Evolutionary conservation across 1,140 invertebrate genomes (phyloP).

Genomic region (Argopecten irradians): DNA sequence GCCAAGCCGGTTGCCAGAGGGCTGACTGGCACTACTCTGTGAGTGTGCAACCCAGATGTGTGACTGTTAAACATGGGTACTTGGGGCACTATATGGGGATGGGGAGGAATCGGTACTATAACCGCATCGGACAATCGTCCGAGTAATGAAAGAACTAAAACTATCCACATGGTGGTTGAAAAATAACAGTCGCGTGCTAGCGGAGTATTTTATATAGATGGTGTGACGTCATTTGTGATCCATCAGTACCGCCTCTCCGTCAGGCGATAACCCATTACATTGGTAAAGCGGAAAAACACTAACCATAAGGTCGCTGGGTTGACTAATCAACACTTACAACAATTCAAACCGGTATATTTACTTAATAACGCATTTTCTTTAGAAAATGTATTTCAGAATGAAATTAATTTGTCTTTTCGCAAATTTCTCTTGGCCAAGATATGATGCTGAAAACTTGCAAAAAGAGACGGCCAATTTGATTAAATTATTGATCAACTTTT

Average conservation of each 20-base stretch:
- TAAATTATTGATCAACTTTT: too few species aligned
- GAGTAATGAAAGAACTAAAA: background rate
- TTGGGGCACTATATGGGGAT: background rate
- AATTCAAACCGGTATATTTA: too few species aligned
- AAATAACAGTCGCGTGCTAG: background rate
- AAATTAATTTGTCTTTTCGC: too few species aligned
- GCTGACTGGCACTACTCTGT: background rate
- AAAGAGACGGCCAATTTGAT: too few species aligned
- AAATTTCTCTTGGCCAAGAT: too few species aligned
- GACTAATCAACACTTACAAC: too few species aligned
- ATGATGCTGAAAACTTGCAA: too few species aligned
- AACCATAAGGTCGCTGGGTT: too few species aligned
- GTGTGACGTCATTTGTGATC: background rate
- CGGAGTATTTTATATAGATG: background rate
- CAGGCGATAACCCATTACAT: background rate
- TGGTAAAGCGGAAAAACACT: background rate
- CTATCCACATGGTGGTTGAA: background rate
- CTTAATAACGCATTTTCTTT: too few species aligned
- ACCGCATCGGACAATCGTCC: background rate
- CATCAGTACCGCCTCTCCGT: background rate
- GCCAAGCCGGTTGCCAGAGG: too few species aligned
- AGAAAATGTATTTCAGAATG: too few species aligned
- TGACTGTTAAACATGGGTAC: background rate
- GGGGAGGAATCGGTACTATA: background rate
- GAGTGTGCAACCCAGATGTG: background rate